Conservation (phyloP, 2,113 vertebrate genomes). For the Pachycephala philippinensis region DNA sequence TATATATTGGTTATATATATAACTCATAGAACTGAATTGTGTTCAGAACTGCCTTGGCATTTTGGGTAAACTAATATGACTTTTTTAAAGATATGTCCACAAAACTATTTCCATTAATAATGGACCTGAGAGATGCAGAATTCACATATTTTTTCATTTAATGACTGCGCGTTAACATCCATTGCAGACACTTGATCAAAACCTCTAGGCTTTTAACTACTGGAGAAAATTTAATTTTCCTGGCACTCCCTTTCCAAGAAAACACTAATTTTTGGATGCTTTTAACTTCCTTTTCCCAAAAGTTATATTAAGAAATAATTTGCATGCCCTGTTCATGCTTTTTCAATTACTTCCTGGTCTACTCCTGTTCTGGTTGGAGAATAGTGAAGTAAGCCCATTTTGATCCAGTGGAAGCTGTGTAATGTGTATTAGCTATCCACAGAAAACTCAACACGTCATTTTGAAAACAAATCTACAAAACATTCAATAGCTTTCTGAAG, state of each 20-base stretch:
- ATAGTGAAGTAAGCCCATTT: neutral
- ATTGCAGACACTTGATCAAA: neutral
- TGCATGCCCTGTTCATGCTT: neutral
- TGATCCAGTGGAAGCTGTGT: neutral
- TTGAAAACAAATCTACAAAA: neutral
- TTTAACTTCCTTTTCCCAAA: neutral
- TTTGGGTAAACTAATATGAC: neutral
- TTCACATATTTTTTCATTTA: neutral
- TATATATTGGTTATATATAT: too few species aligned
- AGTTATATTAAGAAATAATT: neutral
- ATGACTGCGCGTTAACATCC: neutral
- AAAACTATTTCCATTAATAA: neutral
- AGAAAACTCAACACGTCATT: neutral
- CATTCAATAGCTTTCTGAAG: neutral
- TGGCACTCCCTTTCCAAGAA: neutral
- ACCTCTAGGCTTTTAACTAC: neutral
- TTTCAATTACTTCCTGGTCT: neutral
- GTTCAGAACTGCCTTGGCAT: neutral
- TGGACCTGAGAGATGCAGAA: neutral
- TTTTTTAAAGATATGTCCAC: neutral
- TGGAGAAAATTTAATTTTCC: neutral
- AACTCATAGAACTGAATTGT: neutral
- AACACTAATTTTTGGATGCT: neutral
- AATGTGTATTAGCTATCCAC: neutral
- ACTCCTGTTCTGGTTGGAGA: neutral